Evolutionary conservation across 2,797 vertebrate species (phyloP), one percentile per base, ranked within the genome.

Genomic region (Merluccius polli): DNA sequence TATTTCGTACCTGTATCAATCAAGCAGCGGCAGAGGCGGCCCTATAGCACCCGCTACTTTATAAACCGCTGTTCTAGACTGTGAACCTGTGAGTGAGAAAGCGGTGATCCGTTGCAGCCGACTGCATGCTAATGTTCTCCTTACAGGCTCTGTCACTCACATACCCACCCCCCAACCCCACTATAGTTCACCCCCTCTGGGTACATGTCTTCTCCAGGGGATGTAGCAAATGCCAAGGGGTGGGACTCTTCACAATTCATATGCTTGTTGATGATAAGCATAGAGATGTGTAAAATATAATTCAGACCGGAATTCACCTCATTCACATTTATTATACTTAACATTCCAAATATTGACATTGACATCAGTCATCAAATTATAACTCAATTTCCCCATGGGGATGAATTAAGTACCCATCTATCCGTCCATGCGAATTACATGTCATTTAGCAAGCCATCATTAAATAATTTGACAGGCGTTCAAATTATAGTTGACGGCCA

Each of bases 61-160:
- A 30, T 8, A 69, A n/a, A 16, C 29, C 16, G 67, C 13, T 15
- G 30, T 69, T 81, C 80, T 71, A 69, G 77, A 84, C 81, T 80
- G 84, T 87, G 89, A 78, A 90, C 90, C 88, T 86, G 83, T 36
- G 76, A 75, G 77, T 76, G 78, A 78, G 82, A 81, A 79, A 1
- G 75, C 82, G 75, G 81, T 85, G 87, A 89, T 89, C 82, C 79
- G 2, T 82, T 75, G 76, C 82, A 74, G 70, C 84, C 83, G 80
- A 70, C 74, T 78, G 87, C 83, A 87, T 88, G 85, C 84, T 86
- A 84, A 91, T 89, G 81, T 75, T 82, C 81, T 71, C 75, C 83
- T 82, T 79, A 87, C 83, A 87, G 84, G 74, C 84, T 83, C n/a
- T 88, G 87, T 85, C 89, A 89, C 83, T 90, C 86, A 84, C 86